Percentiles rank a stretch among this genome's conserved stretches.
phyloP scores from a whole-genome alignment of 2,888 invertebrate species.

The Nomada goodeniana region DNA sequence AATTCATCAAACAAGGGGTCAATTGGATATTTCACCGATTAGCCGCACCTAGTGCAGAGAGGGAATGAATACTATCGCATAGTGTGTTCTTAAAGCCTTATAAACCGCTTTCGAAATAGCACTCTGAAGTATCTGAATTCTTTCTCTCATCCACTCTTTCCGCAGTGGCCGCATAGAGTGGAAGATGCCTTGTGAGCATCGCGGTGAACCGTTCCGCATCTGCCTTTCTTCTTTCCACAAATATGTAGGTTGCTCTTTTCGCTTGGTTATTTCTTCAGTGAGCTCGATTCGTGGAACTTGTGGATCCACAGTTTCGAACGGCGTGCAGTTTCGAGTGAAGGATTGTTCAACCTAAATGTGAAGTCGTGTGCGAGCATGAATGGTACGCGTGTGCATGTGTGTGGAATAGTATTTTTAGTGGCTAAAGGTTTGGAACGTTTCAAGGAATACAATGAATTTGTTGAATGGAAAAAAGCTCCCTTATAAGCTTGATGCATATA shows the following conservation, averaged over 20 bases:
- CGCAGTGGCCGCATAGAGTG: constrained; percentile 30
- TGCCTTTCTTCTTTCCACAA: constrained; percentile 44
- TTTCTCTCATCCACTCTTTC: constrained; percentile 29
- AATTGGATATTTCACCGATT: too few relatives aligned
- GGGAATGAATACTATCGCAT: constrained; percentile 19
- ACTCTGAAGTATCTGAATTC: constrained; percentile 48
- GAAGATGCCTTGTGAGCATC: constrained; percentile 42
- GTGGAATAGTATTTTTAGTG: too few relatives aligned
- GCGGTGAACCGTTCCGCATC: constrained; percentile 35
- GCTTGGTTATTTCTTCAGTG: constrained; percentile 28
- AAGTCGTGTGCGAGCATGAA: too few relatives aligned
- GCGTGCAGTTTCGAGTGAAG: background rate
- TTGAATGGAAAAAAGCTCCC: background rate
- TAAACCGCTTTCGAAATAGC: constrained; percentile 52
- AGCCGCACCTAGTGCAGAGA: background rate
- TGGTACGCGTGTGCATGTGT: background rate
- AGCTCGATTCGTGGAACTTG: constrained; percentile 16
- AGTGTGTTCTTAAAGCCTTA: constrained; percentile 38
- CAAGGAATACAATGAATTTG: background rate
- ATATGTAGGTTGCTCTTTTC: constrained; percentile 42
- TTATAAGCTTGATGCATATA: background rate
- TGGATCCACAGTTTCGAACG: background rate
- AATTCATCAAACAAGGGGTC: too few relatives aligned
- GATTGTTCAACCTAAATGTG: constrained; percentile 8
- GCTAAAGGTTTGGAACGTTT: background rate